Conservation (phyloP, 92 coral and sea anemone species). For the Pocillopora meandrina region DNA sequence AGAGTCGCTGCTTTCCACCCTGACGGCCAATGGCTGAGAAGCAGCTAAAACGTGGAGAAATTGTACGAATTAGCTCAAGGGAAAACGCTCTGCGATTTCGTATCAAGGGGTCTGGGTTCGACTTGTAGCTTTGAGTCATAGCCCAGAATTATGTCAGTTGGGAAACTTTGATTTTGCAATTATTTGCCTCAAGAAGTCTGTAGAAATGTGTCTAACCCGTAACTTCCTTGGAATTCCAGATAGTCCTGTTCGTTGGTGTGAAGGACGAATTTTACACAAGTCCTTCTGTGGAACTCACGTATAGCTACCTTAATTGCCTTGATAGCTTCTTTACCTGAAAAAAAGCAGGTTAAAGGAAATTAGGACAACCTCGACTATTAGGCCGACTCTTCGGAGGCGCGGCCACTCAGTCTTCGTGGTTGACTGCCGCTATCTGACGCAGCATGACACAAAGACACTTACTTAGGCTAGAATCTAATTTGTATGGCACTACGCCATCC, state of each 20-base stretch:
- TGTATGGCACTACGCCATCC: constrained; percentile 58
- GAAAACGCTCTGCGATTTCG: too few relatives aligned
- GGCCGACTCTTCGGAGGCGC: neutral
- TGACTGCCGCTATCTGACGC: neutral
- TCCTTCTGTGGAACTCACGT: constrained; percentile 60
- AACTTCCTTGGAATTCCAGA: constrained; percentile 53
- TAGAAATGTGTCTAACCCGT: constrained; percentile 50
- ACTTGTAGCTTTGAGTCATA: too few relatives aligned
- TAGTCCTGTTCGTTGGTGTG: constrained; percentile 58
- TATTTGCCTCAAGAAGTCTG: too few relatives aligned
- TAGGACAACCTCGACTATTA: neutral
- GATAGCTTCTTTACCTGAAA: constrained; percentile 57
- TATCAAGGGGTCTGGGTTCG: neutral
- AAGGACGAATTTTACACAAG: constrained; percentile 67
- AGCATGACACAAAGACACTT: constrained; percentile 11
- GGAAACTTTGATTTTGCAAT: too few relatives aligned
- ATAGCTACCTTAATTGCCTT: constrained; percentile 60
- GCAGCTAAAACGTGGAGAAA: constrained; percentile 46
- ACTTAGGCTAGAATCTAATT: constrained; percentile 55
- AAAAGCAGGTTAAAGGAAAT: neutral
- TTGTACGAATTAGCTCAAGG: too few relatives aligned
- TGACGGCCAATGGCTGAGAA: constrained; percentile 93
- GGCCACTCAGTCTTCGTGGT: too few relatives aligned
- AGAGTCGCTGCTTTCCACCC: constrained; percentile 82
- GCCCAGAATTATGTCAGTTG: too few relatives aligned